Conservation (phyloP, 2,888 invertebrate genomes). For the Drosophila subsilvestris region DNA sequence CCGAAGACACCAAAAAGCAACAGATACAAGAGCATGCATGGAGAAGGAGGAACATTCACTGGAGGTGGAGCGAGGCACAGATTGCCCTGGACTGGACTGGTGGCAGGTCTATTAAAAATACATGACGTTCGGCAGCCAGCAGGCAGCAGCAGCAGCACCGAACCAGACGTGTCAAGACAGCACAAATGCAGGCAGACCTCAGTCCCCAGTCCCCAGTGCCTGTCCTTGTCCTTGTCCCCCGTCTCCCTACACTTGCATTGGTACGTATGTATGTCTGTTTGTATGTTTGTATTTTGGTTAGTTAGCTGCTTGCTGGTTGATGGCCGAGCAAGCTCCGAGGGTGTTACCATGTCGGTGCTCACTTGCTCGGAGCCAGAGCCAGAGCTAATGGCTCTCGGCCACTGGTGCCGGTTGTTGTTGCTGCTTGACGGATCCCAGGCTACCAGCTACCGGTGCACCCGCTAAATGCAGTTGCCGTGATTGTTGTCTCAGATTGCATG, state of each 20-base stretch:
- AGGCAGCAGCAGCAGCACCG: conserved; percentile 4
- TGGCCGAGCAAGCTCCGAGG: conserved; percentile 50
- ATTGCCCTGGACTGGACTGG: background rate
- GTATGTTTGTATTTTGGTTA: conserved; percentile 47
- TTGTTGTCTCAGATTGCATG: conserved; percentile 79
- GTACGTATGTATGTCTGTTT: background rate
- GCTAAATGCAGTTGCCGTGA: conserved; percentile 78
- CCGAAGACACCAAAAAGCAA: background rate
- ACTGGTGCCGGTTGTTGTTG: conserved; percentile 26
- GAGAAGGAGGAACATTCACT: conserved; percentile 33
- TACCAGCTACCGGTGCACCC: conserved; percentile 51
- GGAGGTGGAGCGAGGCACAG: background rate
- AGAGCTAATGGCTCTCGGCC: conserved; percentile 14
- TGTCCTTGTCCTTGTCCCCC: conserved; percentile 45
- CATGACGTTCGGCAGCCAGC: conserved; percentile 41
- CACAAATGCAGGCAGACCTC: conserved; percentile 44
- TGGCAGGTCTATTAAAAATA: conserved; percentile 71
- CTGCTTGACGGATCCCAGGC: conserved; percentile 6
- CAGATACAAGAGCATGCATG: background rate
- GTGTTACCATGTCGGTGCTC: conserved; percentile 57
- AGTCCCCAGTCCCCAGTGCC: conserved; percentile 27
- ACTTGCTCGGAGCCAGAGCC: too few species aligned
- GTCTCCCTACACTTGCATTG: conserved; percentile 23
- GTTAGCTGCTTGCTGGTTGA: conserved; percentile 47
- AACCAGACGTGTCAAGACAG: conserved; percentile 61